Conservation (phyloP, 2,888 invertebrate species). For the Tiliacea citrago region DNA sequence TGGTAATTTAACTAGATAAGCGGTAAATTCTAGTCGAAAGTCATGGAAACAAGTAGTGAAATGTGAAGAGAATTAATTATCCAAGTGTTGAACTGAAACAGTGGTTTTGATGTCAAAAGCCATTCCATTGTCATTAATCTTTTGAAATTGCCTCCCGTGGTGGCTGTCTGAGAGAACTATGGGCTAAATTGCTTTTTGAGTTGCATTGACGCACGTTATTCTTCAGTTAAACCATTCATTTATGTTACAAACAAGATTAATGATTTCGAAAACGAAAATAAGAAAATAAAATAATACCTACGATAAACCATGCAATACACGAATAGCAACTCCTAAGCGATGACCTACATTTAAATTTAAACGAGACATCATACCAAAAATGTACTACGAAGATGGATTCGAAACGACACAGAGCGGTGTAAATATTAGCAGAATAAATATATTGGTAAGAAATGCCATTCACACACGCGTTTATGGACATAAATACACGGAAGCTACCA, state of each 20-base stretch:
- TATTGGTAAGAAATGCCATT: constrained; percentile 50
- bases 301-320: background rate
- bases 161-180: constrained; percentile 61
- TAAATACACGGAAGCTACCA: constrained; percentile 66
- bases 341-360: constrained; percentile 24
- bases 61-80: constrained; percentile 59
- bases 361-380: background rate
- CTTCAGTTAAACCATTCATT: constrained; percentile 22
- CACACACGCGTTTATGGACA: constrained; percentile 62
- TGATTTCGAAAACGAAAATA: background rate
- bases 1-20: constrained; percentile 40
- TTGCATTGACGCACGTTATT: constrained; percentile 60
- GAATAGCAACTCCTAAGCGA: background rate
- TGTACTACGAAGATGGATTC: constrained; percentile 22
- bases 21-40: constrained; percentile 27
- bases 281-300: background rate
- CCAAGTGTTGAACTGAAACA: constrained; percentile 65
- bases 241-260: constrained; percentile 15
- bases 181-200: constrained; percentile 74
- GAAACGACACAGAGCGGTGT: background rate
- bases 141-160: constrained; percentile 68
- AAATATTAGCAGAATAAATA: constrained; percentile 45
- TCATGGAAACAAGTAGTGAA: constrained; percentile 44
- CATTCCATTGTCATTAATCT: constrained; percentile 70
- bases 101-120: constrained; percentile 69